Evolutionary conservation across 1,140 invertebrate species (phyloP).

Genomic region (Scylla paramamosain): DNA sequence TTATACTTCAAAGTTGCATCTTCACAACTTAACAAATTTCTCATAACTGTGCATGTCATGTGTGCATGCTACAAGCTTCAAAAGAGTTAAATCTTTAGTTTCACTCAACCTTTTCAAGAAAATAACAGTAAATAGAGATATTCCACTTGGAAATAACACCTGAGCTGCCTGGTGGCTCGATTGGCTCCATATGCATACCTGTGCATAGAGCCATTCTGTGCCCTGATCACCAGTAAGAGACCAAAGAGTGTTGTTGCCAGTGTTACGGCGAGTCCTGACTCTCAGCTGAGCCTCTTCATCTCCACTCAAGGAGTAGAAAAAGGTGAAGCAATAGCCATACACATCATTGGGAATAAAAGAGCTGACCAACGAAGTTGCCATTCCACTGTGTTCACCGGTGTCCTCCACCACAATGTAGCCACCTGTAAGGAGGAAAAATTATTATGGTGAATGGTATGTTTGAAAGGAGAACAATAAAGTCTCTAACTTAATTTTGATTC

Average conservation of each 20-base stretch:
- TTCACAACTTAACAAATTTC: too few relatives aligned
- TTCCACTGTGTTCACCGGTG: conserved; percentile 36
- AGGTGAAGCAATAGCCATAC: conserved; percentile 62
- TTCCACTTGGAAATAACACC: too few relatives aligned
- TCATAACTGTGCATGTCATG: too few relatives aligned
- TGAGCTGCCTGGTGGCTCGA: not conserved
- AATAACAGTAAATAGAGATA: too few relatives aligned
- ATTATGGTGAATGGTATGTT: not conserved
- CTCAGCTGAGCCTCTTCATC: conserved; percentile 54
- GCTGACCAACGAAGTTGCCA: conserved; percentile 47
- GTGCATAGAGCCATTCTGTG: conserved; percentile 54
- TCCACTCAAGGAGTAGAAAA: conserved; percentile 57
- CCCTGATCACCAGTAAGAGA: conserved; percentile 50
- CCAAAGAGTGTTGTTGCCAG: conserved; percentile 29
- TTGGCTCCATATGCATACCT: conserved; percentile 9
- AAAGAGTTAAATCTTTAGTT: too few relatives aligned
- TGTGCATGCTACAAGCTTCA: too few relatives aligned
- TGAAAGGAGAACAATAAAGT: not conserved
- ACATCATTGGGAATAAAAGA: conserved; percentile 38
- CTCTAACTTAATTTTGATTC: not conserved
- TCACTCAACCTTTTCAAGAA: too few relatives aligned
- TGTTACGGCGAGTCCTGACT: conserved; percentile 36
- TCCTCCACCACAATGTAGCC: conserved; percentile 65
- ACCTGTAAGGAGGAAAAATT: not conserved
- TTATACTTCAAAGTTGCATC: too few relatives aligned